Percentiles rank a stretch among this genome's conserved stretches.
These are phyloP conservation scores for Ips typographus DNA, from an alignment of 1,140 invertebrate genomes.

Conservation along the genomic window DNA sequence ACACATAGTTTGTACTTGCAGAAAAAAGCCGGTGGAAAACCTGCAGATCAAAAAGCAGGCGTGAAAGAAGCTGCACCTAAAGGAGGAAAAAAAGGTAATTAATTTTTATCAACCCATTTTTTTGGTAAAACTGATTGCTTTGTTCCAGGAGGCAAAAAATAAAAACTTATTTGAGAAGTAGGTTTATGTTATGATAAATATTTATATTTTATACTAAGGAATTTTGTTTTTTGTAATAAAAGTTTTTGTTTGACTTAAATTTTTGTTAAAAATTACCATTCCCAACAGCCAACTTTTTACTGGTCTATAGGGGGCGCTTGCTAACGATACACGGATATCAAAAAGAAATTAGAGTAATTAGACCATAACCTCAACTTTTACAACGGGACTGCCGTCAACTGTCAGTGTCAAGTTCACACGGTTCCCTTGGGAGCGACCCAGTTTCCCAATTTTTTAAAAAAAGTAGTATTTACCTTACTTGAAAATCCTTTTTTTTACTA, in stretches of 20 bases:
- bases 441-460: background rate
- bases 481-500: background rate
- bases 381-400: background rate
- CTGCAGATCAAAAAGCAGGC: conserved; percentile 1
- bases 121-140: background rate
- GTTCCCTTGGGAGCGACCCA: background rate
- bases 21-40: conserved; percentile 19
- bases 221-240: too few species aligned
- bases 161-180: background rate
- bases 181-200: too few species aligned
- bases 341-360: too few species aligned
- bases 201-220: too few species aligned
- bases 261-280: too few species aligned
- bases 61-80: conserved; percentile 13
- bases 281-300: too few species aligned
- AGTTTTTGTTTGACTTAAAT: too few species aligned
- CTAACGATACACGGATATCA: too few species aligned
- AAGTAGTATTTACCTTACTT: background rate
- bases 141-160: conserved; percentile 27
- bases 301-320: too few species aligned
- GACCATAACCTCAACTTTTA: too few species aligned
- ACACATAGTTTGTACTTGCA: background rate
- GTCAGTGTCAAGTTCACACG: background rate
- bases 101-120: background rate
- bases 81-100: conserved; percentile 24